Conservation (phyloP, 2,888 invertebrate genomes). For the Laspeyria flexula region DNA sequence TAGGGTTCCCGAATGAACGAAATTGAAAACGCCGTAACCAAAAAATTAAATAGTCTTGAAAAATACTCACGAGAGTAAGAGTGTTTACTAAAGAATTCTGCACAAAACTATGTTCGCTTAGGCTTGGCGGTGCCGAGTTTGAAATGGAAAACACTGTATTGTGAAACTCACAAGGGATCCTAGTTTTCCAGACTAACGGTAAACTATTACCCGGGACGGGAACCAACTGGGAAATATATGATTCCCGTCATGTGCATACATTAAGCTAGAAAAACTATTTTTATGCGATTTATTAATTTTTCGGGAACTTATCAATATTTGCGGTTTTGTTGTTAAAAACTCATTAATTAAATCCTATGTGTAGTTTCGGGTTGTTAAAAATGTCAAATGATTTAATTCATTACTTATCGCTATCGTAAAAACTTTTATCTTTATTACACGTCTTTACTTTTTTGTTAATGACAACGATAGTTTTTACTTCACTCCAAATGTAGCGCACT, state of each 20-base stretch:
- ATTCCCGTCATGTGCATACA: constrained; percentile 4
- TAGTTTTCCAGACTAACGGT: constrained; percentile 25
- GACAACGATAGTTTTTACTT: too few species aligned
- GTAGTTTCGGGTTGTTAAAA: too few species aligned
- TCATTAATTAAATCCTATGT: not conserved
- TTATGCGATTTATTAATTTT: not conserved
- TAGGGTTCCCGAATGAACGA: constrained; percentile 16
- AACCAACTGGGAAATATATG: constrained; percentile 22
- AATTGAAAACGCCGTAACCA: constrained; percentile 36
- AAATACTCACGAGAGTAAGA: constrained; percentile 23
- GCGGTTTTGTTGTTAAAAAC: not conserved
- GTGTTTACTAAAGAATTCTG: constrained; percentile 33
- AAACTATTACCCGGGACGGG: constrained; percentile 11
- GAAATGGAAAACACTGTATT: constrained; percentile 35
- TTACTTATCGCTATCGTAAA: too few species aligned
- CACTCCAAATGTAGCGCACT: too few species aligned
- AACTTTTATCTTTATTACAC: too few species aligned
- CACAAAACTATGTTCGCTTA: constrained; percentile 26
- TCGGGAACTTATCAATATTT: not conserved
- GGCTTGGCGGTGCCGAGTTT: constrained; percentile 20
- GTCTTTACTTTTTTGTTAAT: too few species aligned
- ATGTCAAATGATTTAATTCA: too few species aligned
- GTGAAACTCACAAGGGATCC: constrained; percentile 27
- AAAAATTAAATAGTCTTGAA: constrained; percentile 33
- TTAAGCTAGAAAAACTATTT: not conserved